These are phyloP conservation scores for Marmota flaviventris DNA, from an alignment of 2,113 vertebrate species.

Conservation along the genomic window DNA sequence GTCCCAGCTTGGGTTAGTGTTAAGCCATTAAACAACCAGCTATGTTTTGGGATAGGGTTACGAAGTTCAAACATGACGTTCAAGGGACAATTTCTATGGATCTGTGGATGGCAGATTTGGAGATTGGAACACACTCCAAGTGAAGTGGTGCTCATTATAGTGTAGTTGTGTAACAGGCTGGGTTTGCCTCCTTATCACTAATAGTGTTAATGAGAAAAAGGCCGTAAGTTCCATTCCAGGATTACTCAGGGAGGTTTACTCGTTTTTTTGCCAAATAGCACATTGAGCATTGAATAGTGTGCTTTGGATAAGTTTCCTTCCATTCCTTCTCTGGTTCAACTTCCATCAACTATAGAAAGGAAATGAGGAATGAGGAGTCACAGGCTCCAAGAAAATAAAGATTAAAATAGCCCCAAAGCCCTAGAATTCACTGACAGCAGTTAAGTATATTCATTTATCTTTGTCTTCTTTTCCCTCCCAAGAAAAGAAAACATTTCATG, in stretches of 20 bases:
- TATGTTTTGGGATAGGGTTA: background rate
- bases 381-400: background rate
- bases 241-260: background rate
- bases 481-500: background rate
- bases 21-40: background rate
- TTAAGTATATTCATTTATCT: constrained; percentile 15
- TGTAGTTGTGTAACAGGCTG: background rate
- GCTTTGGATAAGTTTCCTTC: background rate
- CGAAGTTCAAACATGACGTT: background rate
- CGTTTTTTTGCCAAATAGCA: background rate
- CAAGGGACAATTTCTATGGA: background rate
- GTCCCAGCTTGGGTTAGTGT: background rate
- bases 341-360: background rate
- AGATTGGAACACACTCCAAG: background rate
- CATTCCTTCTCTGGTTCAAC: background rate
- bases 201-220: background rate
- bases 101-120: background rate
- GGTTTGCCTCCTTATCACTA: background rate
- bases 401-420: background rate
- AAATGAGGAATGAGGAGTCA: background rate
- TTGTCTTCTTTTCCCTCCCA: background rate
- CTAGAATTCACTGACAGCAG: constrained; percentile 2
- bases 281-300: background rate
- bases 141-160: background rate
- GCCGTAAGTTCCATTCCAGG: background rate